Evolutionary conservation across 2,888 invertebrate genomes (phyloP).

Genomic region (Agonopterix arenella): DNA sequence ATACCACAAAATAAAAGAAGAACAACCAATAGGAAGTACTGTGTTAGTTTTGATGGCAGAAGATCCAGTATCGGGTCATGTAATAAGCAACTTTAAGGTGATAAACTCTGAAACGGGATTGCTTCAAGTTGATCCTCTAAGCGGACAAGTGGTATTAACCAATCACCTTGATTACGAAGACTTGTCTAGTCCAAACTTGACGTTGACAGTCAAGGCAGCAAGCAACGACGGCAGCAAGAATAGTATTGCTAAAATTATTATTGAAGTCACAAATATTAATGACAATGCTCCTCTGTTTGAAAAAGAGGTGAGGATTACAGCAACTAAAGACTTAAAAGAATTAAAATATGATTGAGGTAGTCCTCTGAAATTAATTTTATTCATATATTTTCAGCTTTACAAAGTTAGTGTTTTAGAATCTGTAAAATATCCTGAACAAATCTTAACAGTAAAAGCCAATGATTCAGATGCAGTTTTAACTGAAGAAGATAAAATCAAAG

Average conservation of each 20-base stretch:
- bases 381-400: conserved; percentile 68
- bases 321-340: background rate
- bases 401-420: conserved; percentile 84
- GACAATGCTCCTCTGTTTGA: conserved; percentile 86
- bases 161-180: conserved; percentile 87
- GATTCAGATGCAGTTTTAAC: conserved; percentile 82
- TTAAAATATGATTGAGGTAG: background rate
- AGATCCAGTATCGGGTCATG: conserved; percentile 81
- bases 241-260: conserved; percentile 81
- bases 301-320: conserved; percentile 57
- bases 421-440: conserved; percentile 79
- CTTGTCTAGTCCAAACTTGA: conserved; percentile 76
- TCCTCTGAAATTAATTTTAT: background rate
- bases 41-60: conserved; percentile 82
- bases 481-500: conserved; percentile 72
- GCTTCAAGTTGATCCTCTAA: conserved; percentile 78
- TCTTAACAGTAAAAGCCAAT: conserved; percentile 82
- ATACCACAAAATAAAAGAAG: conserved; percentile 82
- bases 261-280: conserved; percentile 85
- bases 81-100: conserved; percentile 78
- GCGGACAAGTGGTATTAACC: conserved; percentile 85
- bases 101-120: conserved; percentile 73
- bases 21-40: conserved; percentile 84
- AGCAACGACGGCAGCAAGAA: conserved; percentile 72
- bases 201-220: conserved; percentile 75